These are phyloP conservation scores for Helicoverpa zea DNA, from an alignment of 1,140 invertebrate species.

Conservation along the genomic window DNA sequence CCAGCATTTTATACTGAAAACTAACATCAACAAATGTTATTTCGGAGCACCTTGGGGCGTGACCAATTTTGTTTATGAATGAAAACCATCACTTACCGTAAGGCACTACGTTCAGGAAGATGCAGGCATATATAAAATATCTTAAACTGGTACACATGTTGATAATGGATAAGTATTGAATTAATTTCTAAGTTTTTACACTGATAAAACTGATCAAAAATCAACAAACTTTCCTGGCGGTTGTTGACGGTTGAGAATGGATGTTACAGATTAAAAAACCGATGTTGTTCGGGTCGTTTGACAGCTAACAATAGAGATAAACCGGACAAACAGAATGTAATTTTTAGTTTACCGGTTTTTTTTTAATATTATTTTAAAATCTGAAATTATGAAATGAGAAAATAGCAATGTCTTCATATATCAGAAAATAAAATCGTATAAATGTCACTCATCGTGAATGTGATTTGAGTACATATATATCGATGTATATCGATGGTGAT, in stretches of 20 bases:
- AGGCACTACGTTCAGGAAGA: slow-evolving; percentile 29
- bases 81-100: slow-evolving; percentile 35
- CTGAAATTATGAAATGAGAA: too few species aligned
- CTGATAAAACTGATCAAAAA: not conserved
- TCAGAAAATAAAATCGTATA: too few species aligned
- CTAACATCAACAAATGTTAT: slow-evolving; percentile 26
- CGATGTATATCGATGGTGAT: too few species aligned
- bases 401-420: too few species aligned
- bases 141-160: slow-evolving; percentile 21
- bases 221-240: not conserved
- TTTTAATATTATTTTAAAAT: not conserved
- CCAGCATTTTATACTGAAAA: slow-evolving; percentile 94
- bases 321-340: too few species aligned
- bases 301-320: too few species aligned
- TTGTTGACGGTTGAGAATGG: not conserved
- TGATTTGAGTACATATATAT: too few species aligned
- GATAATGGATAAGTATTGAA: not conserved
- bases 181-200: too few species aligned
- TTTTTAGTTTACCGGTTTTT: not conserved
- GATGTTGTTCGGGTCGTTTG: not conserved
- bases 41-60: slow-evolving; percentile 10
- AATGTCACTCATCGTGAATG: too few species aligned
- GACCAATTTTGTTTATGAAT: slow-evolving; percentile 36
- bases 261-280: not conserved
- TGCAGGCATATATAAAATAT: slow-evolving; percentile 7